Base-by-base conservation (phyloP, 1,140 invertebrate genomes). In the Anadara kagoshimensis region DNA sequence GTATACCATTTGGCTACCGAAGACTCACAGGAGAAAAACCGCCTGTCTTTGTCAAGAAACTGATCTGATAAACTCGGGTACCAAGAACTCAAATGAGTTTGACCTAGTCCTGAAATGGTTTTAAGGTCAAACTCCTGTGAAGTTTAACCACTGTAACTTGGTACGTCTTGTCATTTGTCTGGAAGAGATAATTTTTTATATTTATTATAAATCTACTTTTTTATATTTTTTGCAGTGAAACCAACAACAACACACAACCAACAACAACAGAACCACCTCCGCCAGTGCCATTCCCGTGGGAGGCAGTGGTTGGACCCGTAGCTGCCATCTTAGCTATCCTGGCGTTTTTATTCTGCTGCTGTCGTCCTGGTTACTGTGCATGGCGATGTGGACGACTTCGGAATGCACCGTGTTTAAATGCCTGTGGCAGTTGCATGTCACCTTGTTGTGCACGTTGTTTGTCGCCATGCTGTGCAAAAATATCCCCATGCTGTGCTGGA, bases 331-430 rank as follows among this genome's bases (percentile, higher is more conserved):
- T 72, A 14, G 51, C 47, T 22, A 11, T 78, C 3, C 41, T 65
- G 11, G 5, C 61, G 14, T 47, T 78, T 12, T 73, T 73, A 20
- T 81, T 76, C 76, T 81, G 79, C 51, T 81, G 76, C 58, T 78
- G 76, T 63, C 57, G 71, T 69, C 79, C 79, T 1, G 79, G 76
- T 22, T 81, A 76, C 44, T 62, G 78, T 1, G 51, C 65, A n/a
- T 81, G 79, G 79, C 67, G 79, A 41, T 54, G 73, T 2, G 73
- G 62, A 11, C 53, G 79, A 56, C 62, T 76, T 24, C 70, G 79
- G 16, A 81, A 81, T 53, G 62, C 56, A 24, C 76, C 79, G 1
- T 78, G 76, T 43, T 73, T 54, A 22, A 45, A 57, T 16, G 53
- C 63, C 5, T 75, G 67, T 75, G 73, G 73, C 5, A 43, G 41